phyloP scores from a whole-genome alignment of 23 tunicate genomes.

The Botrylloides violaceus region DNA sequence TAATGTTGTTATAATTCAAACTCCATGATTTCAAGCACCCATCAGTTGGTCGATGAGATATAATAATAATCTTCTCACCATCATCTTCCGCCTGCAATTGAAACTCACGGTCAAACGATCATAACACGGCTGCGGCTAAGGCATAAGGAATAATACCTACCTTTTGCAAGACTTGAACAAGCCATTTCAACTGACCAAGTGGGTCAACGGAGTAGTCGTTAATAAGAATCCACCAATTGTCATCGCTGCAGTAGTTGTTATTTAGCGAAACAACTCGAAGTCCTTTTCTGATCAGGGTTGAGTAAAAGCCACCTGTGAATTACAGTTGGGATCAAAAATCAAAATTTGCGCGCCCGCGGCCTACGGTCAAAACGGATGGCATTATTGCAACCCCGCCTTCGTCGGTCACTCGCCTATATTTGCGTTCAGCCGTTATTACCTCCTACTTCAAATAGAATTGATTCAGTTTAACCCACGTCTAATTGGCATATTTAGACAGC shows the following conservation, averaged over 20 bases:
- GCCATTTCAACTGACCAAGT: constrained; percentile 8
- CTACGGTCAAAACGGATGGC: no score
- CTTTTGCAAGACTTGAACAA: constrained; percentile 12
- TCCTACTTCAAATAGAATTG: no score
- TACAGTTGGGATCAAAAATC: neutral
- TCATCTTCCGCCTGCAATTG: constrained; percentile 3
- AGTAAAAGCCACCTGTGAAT: constrained; percentile 17
- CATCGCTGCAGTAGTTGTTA: constrained; percentile 21
- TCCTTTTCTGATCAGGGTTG: constrained; percentile 8
- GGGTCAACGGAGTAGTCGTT: constrained; percentile 20
- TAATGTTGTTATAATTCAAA: constrained; percentile 15
- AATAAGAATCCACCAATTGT: constrained; percentile 18
- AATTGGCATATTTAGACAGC: no score
- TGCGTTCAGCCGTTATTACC: no score
- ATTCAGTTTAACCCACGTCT: no score
- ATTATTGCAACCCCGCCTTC: no score
- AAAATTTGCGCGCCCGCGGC: no score
- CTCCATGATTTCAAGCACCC: constrained; percentile 23
- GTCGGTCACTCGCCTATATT: no score
- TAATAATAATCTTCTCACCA: constrained; percentile 6
- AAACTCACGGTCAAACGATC: no score
- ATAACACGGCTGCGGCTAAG: no score
- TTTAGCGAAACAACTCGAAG: constrained; percentile 17
- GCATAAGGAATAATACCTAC: constrained; percentile 1
- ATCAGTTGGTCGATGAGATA: constrained; percentile 25